Evolutionary conservation across 2,797 vertebrate species (phyloP), one percentile per base, ranked within the genome.

Genomic region (Linurgus olivaceus): DNA sequence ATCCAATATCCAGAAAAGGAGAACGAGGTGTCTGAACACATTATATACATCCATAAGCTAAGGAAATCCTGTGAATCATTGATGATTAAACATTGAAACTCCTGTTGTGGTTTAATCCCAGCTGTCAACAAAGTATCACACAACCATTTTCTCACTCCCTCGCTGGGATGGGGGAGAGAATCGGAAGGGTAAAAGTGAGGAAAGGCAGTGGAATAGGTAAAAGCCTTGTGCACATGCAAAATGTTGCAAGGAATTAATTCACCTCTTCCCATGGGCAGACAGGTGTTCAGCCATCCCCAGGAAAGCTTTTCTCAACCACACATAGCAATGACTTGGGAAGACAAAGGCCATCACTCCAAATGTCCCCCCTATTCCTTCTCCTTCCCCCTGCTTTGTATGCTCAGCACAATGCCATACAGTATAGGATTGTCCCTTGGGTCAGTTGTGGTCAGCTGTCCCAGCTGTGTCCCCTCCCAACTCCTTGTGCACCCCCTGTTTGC

Each of bases 1-100:
- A 25, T 28, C 14, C 38, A 74, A 7, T 44, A 68, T 5, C 4
- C 29, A 50, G 81, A 93, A 44, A 88, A 80, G 7, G 28, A 65
- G 18, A 80, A 71, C 18, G 25, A 77, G 14, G n/a, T 37, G 16
- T 44, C 44, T 38, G 42, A 86, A 75, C 7, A 75, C 14, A 40
- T 68, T 37, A 65, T 3, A 35, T 12, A 21, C 17, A 44, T 14
- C 31, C 40, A 61, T 31, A 80, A 72, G 6, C 31, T 66, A 84
- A 58, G n/a, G 70, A 84, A 86, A 78, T 42, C 15, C 35, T 92
- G 33, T 80, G 48, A 88, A 33, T 93, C 47, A 63, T 3, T 61
- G 38, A 50, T 68, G 66, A 68, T 66, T 84, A 66, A 86, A 80
- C 52, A 72, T 11, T 31, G 55, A 45, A 84, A 51, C 44, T 65